Evolutionary conservation across 2,888 invertebrate genomes (phyloP), one percentile per base, ranked within the genome.

Genomic region (Phlogophora meticulosa): DNA sequence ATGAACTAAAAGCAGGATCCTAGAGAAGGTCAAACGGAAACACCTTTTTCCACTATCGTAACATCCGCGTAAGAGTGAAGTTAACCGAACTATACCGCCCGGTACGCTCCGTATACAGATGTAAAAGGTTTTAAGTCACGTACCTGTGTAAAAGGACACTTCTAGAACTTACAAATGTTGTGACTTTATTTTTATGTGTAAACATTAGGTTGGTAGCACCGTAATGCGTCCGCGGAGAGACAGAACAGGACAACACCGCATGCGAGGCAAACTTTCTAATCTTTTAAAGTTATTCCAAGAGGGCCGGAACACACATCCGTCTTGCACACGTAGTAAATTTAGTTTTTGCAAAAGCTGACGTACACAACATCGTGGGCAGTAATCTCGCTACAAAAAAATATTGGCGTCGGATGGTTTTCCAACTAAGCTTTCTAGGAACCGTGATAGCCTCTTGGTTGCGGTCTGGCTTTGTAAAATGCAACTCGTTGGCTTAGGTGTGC

Each of bases 181-280:
- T 76, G 76, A 68, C 73, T 82, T 86, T 83, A 81, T 83, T 83
- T 83, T 85, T 82, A 85, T 83, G 78, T 83, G 80, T 81, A 76
- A 81, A 78, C 83, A 84, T 82, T 82, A 82, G 65, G 75, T 78
- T 75, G 60, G 74, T 57, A 57, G 67, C 28, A 57, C 59, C 73
- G 80, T 88, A 88, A 90, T 87, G 87, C 81, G 85, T 83, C 89
- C 87, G 65, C 61, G 55, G 90, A 87, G 90, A 87, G 80, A 57
- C 68, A 57, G 74, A 68, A 78, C 65, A 71, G 75, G 66, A 76
- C 78, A 76, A 78, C 72, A 78, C 72, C 86, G 79, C 84, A 80
- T 71, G 60, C 40, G 84, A 80, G 76, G 80, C 73, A 80, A 91
- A 92, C 90, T 92, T 91, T 86, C 86, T 92, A 91, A 92, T 92